phyloP scores from a whole-genome alignment of 2,797 vertebrate genomes.

The Sebastes taczanowskii region DNA sequence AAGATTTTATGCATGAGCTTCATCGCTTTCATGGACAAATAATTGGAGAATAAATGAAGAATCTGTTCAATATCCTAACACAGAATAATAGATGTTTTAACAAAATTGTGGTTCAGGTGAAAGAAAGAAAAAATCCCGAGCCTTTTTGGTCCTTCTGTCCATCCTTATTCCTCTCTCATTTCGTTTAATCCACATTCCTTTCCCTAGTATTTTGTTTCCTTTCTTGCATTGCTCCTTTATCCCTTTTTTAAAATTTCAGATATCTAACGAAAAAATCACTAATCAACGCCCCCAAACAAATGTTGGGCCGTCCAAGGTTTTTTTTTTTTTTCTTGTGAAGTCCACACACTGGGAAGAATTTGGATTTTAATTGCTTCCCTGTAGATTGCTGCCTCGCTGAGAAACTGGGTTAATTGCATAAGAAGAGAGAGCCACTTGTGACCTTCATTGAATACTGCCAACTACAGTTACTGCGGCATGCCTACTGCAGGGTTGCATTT shows the following conservation, averaged over 20 bases:
- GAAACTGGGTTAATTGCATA: constrained; percentile 80
- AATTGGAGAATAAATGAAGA: constrained; percentile 5
- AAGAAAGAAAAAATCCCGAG: background rate
- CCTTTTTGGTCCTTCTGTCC: background rate
- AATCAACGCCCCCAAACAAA: constrained; percentile 42
- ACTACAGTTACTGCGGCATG: constrained; percentile 38
- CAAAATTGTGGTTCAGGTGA: background rate
- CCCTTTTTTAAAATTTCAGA: background rate
- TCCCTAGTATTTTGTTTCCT: background rate
- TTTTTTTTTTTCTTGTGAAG: constrained; percentile 41
- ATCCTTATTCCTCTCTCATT: background rate
- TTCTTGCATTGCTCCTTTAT: background rate
- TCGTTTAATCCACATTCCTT: background rate
- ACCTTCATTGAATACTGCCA: constrained; percentile 66
- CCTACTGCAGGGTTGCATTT: constrained; percentile 5
- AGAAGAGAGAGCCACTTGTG: constrained; percentile 60
- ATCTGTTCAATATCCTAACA: constrained; percentile 1
- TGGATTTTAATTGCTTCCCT: constrained; percentile 80
- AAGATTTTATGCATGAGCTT: constrained; percentile 16
- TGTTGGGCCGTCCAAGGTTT: constrained; percentile 40
- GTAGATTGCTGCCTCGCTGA: constrained; percentile 68
- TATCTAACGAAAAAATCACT: constrained; percentile 37
- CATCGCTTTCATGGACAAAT: constrained; percentile 3
- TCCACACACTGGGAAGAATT: constrained; percentile 58
- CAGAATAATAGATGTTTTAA: background rate